Conservation (phyloP, 1,140 invertebrate species). For the Diuraphis noxia region DNA sequence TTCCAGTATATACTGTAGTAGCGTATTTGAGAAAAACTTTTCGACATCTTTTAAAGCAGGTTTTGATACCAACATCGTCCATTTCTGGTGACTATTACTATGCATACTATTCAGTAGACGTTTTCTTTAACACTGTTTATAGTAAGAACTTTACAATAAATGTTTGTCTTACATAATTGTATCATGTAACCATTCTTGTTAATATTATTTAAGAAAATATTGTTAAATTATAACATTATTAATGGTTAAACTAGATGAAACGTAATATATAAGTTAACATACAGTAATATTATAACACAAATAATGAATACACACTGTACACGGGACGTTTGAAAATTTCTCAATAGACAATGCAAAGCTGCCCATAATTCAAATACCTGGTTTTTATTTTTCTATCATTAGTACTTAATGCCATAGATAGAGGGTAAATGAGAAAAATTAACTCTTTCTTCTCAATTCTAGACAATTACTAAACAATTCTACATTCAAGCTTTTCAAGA, state of each 20-base stretch:
- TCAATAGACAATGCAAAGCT: not conserved
- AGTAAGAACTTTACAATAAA: not conserved
- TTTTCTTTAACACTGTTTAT: not conserved
- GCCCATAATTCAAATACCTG: not conserved
- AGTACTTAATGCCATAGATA: not conserved
- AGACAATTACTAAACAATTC: no score
- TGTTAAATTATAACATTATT: not conserved
- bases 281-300: not conserved
- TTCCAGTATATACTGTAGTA: not conserved
- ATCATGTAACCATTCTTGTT: not conserved
- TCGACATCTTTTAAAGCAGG: not conserved
- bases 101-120: not conserved
- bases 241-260: not conserved
- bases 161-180: not conserved
- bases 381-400: not conserved
- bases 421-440: not conserved
- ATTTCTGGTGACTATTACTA: no score
- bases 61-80: not conserved
- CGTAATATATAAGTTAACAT: not conserved
- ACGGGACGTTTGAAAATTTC: not conserved
- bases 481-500: not conserved
- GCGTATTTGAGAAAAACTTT: not conserved
- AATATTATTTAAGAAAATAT: not conserved
- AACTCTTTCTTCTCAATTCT: not conserved
- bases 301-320: not conserved